Evolutionary conservation across 2,888 invertebrate genomes (phyloP).

Genomic region (Calameuta idolon): DNA sequence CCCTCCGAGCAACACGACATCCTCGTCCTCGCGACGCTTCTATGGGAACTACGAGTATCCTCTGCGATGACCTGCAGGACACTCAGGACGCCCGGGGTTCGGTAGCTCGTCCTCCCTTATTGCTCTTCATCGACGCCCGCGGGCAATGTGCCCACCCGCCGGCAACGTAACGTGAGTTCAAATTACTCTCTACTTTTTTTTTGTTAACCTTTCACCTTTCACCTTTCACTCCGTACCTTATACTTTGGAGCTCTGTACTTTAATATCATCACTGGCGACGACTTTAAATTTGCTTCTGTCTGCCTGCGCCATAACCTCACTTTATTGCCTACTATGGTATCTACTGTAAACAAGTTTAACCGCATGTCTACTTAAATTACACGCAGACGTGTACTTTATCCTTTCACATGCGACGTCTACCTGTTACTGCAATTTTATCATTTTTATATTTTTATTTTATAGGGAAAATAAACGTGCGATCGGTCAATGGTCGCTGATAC

Average conservation of each 20-base stretch:
- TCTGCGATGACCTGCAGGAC: not conserved
- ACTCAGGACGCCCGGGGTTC: conserved; percentile 53
- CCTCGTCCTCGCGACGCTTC: not conserved
- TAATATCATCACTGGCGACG: not conserved
- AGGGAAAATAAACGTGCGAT: not conserved
- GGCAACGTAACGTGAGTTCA: conserved; percentile 64
- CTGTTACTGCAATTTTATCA: not conserved
- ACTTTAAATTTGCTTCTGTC: not conserved
- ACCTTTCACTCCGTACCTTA: not conserved
- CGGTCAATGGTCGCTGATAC: not conserved
- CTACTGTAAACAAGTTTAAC: not conserved
- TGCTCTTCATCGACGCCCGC: conserved; percentile 64
- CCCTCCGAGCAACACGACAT: not conserved
- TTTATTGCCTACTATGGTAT: not conserved
- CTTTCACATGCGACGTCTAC: not conserved
- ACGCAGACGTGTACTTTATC: not conserved
- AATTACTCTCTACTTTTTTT: conserved; percentile 17
- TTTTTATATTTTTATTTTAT: not conserved
- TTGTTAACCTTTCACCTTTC: conserved; percentile 4
- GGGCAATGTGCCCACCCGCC: conserved; percentile 68
- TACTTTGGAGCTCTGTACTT: not conserved
- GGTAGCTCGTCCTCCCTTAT: conserved; percentile 62
- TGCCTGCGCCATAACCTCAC: not conserved
- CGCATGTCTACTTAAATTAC: not conserved
- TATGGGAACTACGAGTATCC: not conserved